Evolutionary conservation across 1,140 invertebrate genomes (phyloP), one percentile per base, ranked within the genome.

Genomic region (Lordiphosa mommai): DNA sequence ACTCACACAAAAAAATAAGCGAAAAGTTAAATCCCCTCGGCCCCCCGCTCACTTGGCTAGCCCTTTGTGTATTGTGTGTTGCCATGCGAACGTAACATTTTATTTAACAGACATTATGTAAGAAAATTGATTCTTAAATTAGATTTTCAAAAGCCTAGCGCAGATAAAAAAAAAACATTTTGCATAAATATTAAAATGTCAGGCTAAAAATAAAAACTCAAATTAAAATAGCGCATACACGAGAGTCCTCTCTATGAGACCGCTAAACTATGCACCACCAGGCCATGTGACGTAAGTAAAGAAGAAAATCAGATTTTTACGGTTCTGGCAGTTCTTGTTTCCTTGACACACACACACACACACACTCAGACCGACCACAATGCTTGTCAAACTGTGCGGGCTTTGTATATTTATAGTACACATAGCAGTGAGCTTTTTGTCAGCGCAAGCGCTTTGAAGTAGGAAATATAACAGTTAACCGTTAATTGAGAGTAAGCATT

Each of bases 1-100:
- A 43, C 27, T 37, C 41, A 41, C 47, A 47, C 12, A 57, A 16
- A 53, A 27, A 16, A 50, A 50, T 49, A 46, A 17, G 23, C 17
- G 8, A 29, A 51, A 29, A 37, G 17, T 51, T 36, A 8, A 23
- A 50, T 6, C 37, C 23, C 20, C 29, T 13, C 41, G 2, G 7
- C 27, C 27, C 9, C 27, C 7, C 3, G 1, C 16, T n/a, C 33
- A 16, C 10, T 10, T 29, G 17, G 20, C 20, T 29, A 14, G 20
- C 48, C 33, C 12, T 47, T 49, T 5, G 23, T 48, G 41, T 49
- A 10, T 48, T 34, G 5, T 41, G 61, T 68, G 66, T 69, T 66
- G 56, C 61, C 66, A 69, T 66, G 66, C 66, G 34, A 61, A 69
- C 56, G 46, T 41, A 32, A 44, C 23, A 36, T 51, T 51, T 14